phyloP scores from a whole-genome alignment of 2,797 vertebrate species.

The Percopsis omiscomaycus region DNA sequence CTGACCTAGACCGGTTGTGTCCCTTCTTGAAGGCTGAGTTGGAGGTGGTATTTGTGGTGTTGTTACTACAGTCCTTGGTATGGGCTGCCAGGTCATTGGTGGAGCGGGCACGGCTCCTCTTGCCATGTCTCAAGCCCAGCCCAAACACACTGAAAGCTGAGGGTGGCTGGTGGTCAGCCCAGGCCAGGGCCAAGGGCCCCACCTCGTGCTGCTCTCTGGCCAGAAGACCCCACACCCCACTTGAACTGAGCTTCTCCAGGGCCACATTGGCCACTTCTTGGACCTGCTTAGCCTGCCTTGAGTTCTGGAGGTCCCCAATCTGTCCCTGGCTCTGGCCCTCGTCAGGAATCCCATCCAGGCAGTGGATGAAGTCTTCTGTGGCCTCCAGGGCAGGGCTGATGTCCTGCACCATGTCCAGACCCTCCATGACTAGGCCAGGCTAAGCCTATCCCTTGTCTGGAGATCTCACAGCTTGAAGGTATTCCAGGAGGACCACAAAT shows the following conservation, averaged over 20 bases:
- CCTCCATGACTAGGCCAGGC: slow-evolving; percentile 81
- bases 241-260: slow-evolving; percentile 74
- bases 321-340: slow-evolving; percentile 77
- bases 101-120: slow-evolving; percentile 89
- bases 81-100: slow-evolving; percentile 90
- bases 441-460: slow-evolving; percentile 18
- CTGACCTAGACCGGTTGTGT: slow-evolving; percentile 90
- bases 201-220: slow-evolving; percentile 70
- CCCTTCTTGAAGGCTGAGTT: slow-evolving; percentile 84
- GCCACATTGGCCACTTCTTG: slow-evolving; percentile 68
- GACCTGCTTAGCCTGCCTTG: slow-evolving; percentile 62
- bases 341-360: slow-evolving; percentile 82
- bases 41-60: slow-evolving; percentile 47
- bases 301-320: slow-evolving; percentile 43
- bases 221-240: slow-evolving; percentile 76
- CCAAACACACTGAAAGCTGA: slow-evolving; percentile 79
- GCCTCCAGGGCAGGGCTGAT: slow-evolving; percentile 96
- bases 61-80: slow-evolving; percentile 77
- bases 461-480: slow-evolving; percentile 24
- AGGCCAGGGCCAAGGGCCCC: slow-evolving; percentile 72
- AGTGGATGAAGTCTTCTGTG: slow-evolving; percentile 93
- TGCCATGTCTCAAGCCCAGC: slow-evolving; percentile 81
- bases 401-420: slow-evolving; percentile 84
- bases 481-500: slow-evolving; percentile 34
- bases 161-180: slow-evolving; percentile 75